Base-by-base conservation (phyloP, 2,888 invertebrate species). In the Dasypogon diadema region DNA sequence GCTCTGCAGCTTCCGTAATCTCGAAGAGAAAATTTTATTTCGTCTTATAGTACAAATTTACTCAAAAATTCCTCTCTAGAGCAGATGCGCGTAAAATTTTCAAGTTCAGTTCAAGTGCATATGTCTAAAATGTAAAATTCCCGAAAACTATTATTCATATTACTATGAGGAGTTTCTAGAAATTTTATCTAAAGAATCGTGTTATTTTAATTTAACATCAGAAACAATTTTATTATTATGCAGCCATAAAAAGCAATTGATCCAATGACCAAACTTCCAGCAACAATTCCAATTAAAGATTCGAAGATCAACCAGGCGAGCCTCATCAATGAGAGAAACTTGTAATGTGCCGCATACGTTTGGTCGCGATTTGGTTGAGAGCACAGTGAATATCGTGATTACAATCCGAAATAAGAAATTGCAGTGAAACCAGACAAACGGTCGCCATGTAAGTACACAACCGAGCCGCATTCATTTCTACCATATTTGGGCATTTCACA, bases 231-330 rank as follows among this genome's bases (percentile, higher is more conserved):
- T 42, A 42, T 42, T 42, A 12, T 42, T 3, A 3, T 12, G n/a
- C n/a, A 12, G 2, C 42, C 12, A n/a, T 42, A 30, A 6, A 10
- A 6, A 10, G 34, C 10, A 42, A 42, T 42, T 12, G n/a, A n/a
- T 42, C 42, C n/a, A 42, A 12, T 42, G 42, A 12, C 10, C 42
- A 42, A 42, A 42, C 12, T n/a, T 42, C 42, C 12, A 12, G 42
- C 42, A 65, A 16, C 42, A 42, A 46, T 24, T 24, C 65, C 65
- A 65, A 65, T 42, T 65, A 42, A 46, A 65, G 65, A 65, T 46
- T 65, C 21, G 65, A 65, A 65, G 65, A 65, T 65, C 65, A 65
- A 42, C 65, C 22, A 65, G 65, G 65, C 37, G 65, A 42, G 65
- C 46, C 65, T 14, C 21, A 22, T 22, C 42, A 46, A 21, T 46